Base-by-base conservation (phyloP, 1,140 invertebrate genomes). In the Pteromalus puparum region DNA sequence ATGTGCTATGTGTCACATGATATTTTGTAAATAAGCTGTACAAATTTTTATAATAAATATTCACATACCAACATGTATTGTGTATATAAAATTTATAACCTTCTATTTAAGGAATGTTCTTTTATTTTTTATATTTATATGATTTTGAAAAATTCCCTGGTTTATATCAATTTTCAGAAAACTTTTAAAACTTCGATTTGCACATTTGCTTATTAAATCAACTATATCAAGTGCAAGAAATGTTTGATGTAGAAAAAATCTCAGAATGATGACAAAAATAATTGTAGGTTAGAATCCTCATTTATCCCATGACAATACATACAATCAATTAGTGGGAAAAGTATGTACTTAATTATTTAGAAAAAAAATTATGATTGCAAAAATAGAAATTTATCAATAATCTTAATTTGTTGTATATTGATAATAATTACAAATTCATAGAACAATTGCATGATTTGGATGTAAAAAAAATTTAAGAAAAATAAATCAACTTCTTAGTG, bases 281-380 rank as follows among this genome's bases (percentile, higher is more conserved):
- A n/a, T 81, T 81, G 0, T 81, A 81, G 80, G 81, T 82, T 82
- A n/a, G 72, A 75, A 65, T 75, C 9, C 26, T 73, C 6, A n/a
- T 21, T 7, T 4, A 18, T 61, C 18, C 0, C 18, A 21, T 21
- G 53, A 61, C 21, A 61, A n/a, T 10, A 42, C 9, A 24, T 24
- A 4, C 4, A 24, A 48, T 48, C 15, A 48, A 48, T 48, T 13
- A 18, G 15, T 48, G 18, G 12, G 13, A 48, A 48, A 48, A 13
- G 15, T 18, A 15, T 13, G n/a, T n/a, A n/a, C n/a, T n/a, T n/a
- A 15, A 15, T 15, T 48, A 15, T 15, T 48, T 10, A 12, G 9
- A 1, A 48, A 15, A 48, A 48, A 15, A 15, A 48, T n/a, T n/a
- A n/a, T 4, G 12, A 48, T 15, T 48, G 9, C 6, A 48, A 12